These are phyloP conservation scores for Eudyptes chrysolophus DNA, from an alignment of 2,113 vertebrate genomes.

Conservation along the genomic window DNA sequence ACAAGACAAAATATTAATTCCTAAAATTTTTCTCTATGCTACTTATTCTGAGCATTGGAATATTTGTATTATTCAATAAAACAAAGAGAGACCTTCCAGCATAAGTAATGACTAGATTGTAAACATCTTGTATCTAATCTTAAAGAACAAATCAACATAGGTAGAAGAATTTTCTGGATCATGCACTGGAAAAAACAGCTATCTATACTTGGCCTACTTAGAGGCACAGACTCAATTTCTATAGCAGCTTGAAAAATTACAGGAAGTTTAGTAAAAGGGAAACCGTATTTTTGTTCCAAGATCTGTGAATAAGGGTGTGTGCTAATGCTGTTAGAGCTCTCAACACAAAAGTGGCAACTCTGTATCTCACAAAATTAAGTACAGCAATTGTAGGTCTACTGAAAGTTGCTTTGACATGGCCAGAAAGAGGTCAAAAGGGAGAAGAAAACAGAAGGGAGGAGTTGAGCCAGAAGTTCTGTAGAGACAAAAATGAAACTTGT, in stretches of 20 bases:
- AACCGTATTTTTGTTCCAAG: not conserved
- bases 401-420: not conserved
- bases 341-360: not conserved
- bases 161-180: not conserved
- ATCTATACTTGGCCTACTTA: not conserved
- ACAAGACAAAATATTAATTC: not conserved
- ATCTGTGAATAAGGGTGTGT: not conserved
- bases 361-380: not conserved
- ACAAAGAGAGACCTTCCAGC: not conserved
- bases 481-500: not conserved
- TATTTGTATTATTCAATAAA: not conserved
- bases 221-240: not conserved
- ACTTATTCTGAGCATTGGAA: not conserved
- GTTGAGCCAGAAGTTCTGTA: not conserved
- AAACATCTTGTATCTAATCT: not conserved
- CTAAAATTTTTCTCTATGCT: not conserved
- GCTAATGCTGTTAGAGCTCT: not conserved
- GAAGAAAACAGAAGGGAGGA: not conserved
- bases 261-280: not conserved
- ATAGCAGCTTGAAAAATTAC: not conserved
- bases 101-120: not conserved
- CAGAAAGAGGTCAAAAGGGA: not conserved
- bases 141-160: not conserved
- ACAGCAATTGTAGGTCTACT: not conserved
- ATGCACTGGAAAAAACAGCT: not conserved